Evolutionary conservation across 1,140 invertebrate genomes (phyloP), one percentile per base, ranked within the genome.

Genomic region (Hypothenemus hampei): DNA sequence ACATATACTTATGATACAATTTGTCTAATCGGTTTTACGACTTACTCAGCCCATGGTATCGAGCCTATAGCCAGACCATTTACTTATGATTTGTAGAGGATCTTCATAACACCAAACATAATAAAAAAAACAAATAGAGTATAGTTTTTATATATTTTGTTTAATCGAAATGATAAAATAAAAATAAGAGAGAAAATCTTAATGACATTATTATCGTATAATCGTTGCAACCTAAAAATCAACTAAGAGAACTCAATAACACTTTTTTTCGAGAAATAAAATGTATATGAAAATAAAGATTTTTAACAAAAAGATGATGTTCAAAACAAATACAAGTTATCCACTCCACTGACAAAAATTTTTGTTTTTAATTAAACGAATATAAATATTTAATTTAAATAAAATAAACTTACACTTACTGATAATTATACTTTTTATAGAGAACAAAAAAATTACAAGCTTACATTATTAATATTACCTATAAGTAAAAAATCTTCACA

Each of bases 221-320:
- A 22, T 23, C 10, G 23, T 15, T 10, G 20, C 11, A 43, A 23
- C 40, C 16, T 43, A 43, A 53, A 53, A 53, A 51, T 37, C 40
- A 40, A 20, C 22, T 43, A 53, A 53, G 45, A 51, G 36, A 51
- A 40, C 10, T 53, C 29, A 35, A 29, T 20, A 29, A 53, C 40
- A 36, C 20, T 35, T 44, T 39, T 15, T n/a, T n/a, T n/a, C 24
- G 11, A 48, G 43, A 48, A 51, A 51, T 24, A 50, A 23, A 51
- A 51, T 31, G 37, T 51, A 41, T 41, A 51, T 40, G 15, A 51
- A 51, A 51, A 51, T 51, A 51, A 43, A 51, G 18, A 41, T 41
- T 50, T 24, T 50, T 36, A 22, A 5, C 26, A 18, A 29, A 22
- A 37, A 31, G 21, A 48, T 15, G 29, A 48, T 36, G 29, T 35